phyloP scores from a whole-genome alignment of 1,140 invertebrate genomes.

The Pogonomyrmex californicus region DNA sequence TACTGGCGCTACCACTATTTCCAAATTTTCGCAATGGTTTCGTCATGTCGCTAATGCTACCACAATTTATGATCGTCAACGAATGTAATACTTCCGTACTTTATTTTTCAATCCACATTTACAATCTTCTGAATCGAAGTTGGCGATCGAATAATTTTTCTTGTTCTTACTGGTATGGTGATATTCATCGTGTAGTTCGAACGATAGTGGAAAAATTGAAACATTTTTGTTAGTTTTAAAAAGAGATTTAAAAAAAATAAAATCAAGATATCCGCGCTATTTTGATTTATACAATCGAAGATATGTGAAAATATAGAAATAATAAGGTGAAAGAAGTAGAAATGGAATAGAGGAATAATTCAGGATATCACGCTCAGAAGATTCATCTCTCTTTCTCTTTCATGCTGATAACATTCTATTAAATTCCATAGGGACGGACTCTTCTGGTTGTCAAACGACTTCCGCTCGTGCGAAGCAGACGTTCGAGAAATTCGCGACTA shows the following conservation, averaged over 20 bases:
- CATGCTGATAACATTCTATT: neutral
- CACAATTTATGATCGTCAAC: slow-evolving; percentile 14
- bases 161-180: neutral
- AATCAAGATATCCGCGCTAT: neutral
- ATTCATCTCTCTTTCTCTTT: neutral
- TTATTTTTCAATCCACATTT: neutral
- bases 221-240: neutral
- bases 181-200: neutral
- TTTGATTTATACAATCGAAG: neutral
- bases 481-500: slow-evolving; percentile 45
- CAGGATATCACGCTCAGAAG: neutral
- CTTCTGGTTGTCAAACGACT: neutral
- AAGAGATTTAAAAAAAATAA: neutral
- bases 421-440: neutral
- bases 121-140: neutral
- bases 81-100: neutral
- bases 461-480: neutral
- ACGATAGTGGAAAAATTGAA: neutral
- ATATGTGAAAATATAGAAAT: neutral
- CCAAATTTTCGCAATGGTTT: slow-evolving; percentile 59
- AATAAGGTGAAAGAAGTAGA: neutral
- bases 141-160: neutral
- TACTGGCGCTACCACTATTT: slow-evolving; percentile 34
- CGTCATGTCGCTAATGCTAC: slow-evolving; percentile 17
- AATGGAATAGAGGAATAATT: slow-evolving; percentile 8